Base-by-base conservation (phyloP, 2,113 vertebrate species). In the Salvelinus fontinalis region DNA sequence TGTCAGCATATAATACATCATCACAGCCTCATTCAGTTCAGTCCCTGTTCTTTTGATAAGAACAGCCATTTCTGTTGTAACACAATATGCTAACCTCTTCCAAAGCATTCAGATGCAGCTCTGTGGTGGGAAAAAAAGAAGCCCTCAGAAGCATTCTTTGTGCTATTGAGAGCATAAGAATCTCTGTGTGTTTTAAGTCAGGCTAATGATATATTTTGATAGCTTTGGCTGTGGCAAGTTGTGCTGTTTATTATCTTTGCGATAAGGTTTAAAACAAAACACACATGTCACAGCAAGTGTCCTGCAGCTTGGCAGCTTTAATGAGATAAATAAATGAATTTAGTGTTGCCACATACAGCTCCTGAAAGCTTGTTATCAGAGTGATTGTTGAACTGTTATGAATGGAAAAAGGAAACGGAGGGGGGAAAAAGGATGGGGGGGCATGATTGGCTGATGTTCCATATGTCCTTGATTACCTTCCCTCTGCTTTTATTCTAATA, bases 391-490 rank as follows among this genome's bases (percentile, higher is more conserved):
- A 93, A 95, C 94, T 95, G 94, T 96, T 95, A 94, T 95, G 95
- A 97, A 96, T 94, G 94, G 91, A 54, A 94, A 93, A 93, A 94
- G 90, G 90, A 95, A 94, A 93, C 94, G 51, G 51, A 0, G 51
- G 51, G 51, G 12, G 86, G 92, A 95, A 95, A 94, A 93, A 93
- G 93, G 91, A 92, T 92, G 94, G 94, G 93, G 92, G 93, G 92
- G 89, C 95, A 94, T 96, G 96, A 97, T 96, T 97, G 96, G 96
- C 96, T 97, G 97, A 95, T 97, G 96, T 95, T 97, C 97, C 97
- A 98, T 96, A 94, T 98, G 97, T 97, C 98, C 98, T 97, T 99
- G 97, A 99, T 99, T 98, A 99, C 97, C 95, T 97, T 98, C 94
- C 95, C 93, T 95, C 95, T 96, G 96, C 97, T 97, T 99, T 98